Base-by-base conservation (phyloP, 1,140 invertebrate species). In the Ceratina australensis region DNA sequence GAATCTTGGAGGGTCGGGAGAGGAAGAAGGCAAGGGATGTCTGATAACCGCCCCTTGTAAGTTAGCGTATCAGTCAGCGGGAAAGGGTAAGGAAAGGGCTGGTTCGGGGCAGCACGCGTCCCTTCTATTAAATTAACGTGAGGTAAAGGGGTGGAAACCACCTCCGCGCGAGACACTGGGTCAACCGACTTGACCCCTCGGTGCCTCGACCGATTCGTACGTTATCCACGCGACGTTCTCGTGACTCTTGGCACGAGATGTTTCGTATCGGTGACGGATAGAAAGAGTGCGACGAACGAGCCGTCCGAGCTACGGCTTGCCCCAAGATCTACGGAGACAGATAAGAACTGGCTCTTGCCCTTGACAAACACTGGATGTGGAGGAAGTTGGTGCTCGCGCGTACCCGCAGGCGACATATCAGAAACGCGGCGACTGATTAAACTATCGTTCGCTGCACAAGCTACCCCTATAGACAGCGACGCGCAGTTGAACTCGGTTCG, bases 121-220 rank as follows among this genome's bases (percentile, higher is more conserved):
- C 87, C 88, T 90, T 89, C 89, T 88, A 91, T 91, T 91, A 91
- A 92, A 91, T 91, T 90, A 92, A 89, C 84, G 87, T 86, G 87
- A 89, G 85, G 87, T 82, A 86, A 87, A 89, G 86, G 86, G 85
- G 80, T 87, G 83, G 87, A 87, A 86, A 86, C 88, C 83, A 87
- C 85, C 86, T 77, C 80, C 60, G 63, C 63, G 72, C 69, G 52
- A 82, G 68, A 83, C 79, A 88, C 80, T 88, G 59, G 87, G 87
- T 89, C 87, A 89, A 86, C 84, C 52, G 81, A 75, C 83, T 88
- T 78, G 79, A 87, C 74, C 83, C 87, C 65, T 76, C 72, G 54
- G 73, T 74, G 82, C 80, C 79, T 64, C 50, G 22, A 79, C 20
- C 79, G 57, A 81, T 83, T 86, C 81, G 60, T 81, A 60, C 69